Percentiles rank a stretch among this genome's conserved stretches.
phyloP scores from a whole-genome alignment of 2,797 vertebrate genomes.

The Helostoma temminkii region DNA sequence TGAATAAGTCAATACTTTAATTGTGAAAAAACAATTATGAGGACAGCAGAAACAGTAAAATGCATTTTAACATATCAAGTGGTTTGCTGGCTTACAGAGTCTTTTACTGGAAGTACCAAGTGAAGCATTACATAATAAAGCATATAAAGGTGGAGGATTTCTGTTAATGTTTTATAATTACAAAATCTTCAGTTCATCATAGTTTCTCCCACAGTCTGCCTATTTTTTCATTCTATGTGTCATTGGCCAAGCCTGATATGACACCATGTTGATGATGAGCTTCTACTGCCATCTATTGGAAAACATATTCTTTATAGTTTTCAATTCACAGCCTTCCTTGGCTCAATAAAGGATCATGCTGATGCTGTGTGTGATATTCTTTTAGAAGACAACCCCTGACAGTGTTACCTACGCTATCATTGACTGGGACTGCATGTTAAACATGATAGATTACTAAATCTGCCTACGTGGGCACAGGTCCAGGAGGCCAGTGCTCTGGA shows the following conservation, averaged over 20 bases:
- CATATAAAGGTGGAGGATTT: constrained; percentile 16
- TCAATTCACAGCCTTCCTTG: neutral
- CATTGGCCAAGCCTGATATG: neutral
- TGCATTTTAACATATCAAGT: neutral
- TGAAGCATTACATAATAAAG: constrained; percentile 20
- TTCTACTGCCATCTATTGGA: constrained; percentile 76
- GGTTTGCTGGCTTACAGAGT: constrained; percentile 9
- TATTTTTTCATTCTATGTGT: constrained; percentile 9
- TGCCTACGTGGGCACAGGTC: too few species aligned
- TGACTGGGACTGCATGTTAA: too few species aligned
- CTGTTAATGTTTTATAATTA: constrained; percentile 9
- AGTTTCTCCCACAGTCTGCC: constrained; percentile 13
- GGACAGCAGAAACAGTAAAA: constrained; percentile 5
- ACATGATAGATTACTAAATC: too few species aligned
- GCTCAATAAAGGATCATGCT: neutral
- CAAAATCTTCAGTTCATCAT: constrained; percentile 11
- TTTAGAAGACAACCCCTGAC: constrained; percentile 8
- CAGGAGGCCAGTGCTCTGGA: too few species aligned
- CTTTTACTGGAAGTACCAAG: constrained; percentile 7
- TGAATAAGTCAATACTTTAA: constrained; percentile 8
- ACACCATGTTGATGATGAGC: constrained; percentile 24
- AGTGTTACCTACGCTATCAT: neutral
- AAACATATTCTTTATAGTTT: neutral
- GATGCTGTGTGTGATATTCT: constrained; percentile 1
- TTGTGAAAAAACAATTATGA: neutral